Evolutionary conservation across 2,888 invertebrate genomes (phyloP), one percentile per base, ranked within the genome.

Genomic region (Sminthurides aquaticus): DNA sequence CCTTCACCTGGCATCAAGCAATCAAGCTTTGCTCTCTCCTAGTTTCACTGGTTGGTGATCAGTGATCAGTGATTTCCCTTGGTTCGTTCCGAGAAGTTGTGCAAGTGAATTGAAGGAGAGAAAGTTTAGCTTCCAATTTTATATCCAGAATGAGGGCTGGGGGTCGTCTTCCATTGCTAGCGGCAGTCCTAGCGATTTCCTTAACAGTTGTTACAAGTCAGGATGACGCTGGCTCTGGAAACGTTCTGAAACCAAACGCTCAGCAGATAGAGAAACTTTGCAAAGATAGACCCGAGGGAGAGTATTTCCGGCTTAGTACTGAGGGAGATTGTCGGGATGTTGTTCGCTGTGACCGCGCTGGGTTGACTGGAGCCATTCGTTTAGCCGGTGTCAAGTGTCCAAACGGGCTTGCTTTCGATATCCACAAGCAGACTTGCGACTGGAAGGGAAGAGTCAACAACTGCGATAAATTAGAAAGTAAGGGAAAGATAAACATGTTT

Each of bases 371-470:
- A 77, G 86, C 86, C 76, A 90, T 88, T 78, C 86, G 94, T 80
- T 85, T 94, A 80, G 91, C 93, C 77, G 86, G 89, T 72, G 90
- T 94, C 78, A 85, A 88, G 79, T 94, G 94, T 82, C 92, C 93
- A 77, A 87, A 85, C 78, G 89, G 92, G 80, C 85, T 94, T 80
- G 91, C 90, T 78, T 94, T 94, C 84, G 93, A 94, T 86, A 89
- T 94, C 81, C 87, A 89, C 80, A 87, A 91, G 78, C 93, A 94
- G 83, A 93, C 92, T 77, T 94, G 94, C 84, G 92, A 93, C 84
- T 94, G 94, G 94, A 93, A 89, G 86, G 86, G 91, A 79, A 86
- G 91, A 85, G 94, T 94, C 83, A 91, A 91, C 86, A 93, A 92
- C 87, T 94, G 94, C 85, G 88, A 92, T 83, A 84, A 86, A 81